Evolutionary conservation across 1,140 invertebrate species (phyloP).

Genomic region (Micrasema longulum): DNA sequence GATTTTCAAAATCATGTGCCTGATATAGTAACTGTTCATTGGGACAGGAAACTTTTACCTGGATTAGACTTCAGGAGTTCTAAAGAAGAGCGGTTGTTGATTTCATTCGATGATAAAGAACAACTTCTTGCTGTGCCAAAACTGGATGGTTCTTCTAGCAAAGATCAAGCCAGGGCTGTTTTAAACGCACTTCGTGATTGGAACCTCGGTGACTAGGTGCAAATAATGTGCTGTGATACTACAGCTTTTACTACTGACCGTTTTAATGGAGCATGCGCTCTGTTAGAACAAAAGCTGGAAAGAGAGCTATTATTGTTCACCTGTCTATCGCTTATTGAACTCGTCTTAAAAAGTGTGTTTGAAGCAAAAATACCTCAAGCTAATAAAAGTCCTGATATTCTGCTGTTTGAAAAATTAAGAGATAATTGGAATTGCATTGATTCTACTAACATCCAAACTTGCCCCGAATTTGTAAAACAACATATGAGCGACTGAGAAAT

Average conservation of each 20-base stretch:
- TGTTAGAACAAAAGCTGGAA: conserved; percentile 3
- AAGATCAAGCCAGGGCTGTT: neutral
- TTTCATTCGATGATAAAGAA: conserved; percentile 1
- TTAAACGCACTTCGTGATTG: neutral
- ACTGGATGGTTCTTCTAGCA: too few species aligned
- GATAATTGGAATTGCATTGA: conserved; percentile 55
- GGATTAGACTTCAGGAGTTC: too few species aligned
- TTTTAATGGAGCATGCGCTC: neutral
- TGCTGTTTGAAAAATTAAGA: conserved; percentile 52
- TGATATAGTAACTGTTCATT: too few species aligned
- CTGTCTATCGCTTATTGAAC: neutral
- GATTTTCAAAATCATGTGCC: too few species aligned
- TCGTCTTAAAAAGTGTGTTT: neutral
- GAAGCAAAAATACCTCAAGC: conserved; percentile 28
- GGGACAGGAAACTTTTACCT: too few species aligned
- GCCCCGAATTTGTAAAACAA: conserved; percentile 36
- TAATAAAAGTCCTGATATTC: conserved; percentile 10
- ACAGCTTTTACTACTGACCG: conserved; percentile 2
- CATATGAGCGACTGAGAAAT: conserved; percentile 46
- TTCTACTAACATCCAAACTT: conserved; percentile 40
- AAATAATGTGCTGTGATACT: too few species aligned
- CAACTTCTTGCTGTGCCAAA: neutral
- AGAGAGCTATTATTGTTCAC: conserved; percentile 3
- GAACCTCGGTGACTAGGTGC: too few species aligned
- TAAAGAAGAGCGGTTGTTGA: neutral